A percentile compares a stretch with the other conserved stretches of the same genome.
Conservation (phyloP, 2,113 vertebrate genomes). For the Caretta caretta region DNA sequence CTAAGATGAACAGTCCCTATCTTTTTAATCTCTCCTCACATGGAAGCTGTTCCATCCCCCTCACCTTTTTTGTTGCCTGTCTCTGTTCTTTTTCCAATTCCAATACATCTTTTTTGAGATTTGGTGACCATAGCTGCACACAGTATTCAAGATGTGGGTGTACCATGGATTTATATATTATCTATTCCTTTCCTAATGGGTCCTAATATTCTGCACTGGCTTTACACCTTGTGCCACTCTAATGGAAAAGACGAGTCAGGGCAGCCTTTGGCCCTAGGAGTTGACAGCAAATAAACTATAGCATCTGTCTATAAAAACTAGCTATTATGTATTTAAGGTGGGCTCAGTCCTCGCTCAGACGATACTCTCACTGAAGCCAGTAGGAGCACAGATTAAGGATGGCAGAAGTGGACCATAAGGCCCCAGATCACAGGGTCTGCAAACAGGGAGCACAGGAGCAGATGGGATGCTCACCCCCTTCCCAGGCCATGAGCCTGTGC, state of each 20-base stretch:
- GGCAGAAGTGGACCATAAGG: neutral
- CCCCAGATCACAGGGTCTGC: neutral
- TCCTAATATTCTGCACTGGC: neutral
- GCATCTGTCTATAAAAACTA: constrained; percentile 2
- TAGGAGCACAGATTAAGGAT: neutral
- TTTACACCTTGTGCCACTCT: neutral
- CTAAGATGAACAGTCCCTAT: too few relatives aligned
- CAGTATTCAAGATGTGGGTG: too few relatives aligned
- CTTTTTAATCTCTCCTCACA: too few relatives aligned
- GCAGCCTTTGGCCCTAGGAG: constrained; percentile 27
- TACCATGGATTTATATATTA: too few relatives aligned
- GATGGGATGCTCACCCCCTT: neutral
- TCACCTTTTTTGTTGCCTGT: too few relatives aligned
- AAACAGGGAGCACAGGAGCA: neutral
- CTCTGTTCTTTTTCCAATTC: too few relatives aligned
- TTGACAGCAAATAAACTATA: neutral
- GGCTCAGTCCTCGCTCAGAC: neutral
- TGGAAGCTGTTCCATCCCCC: too few relatives aligned
- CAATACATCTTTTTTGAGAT: too few relatives aligned
- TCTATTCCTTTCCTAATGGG: too few relatives aligned
- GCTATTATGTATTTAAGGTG: neutral
- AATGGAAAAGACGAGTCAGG: constrained; percentile 13
- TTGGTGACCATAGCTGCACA: too few relatives aligned
- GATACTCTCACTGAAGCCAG: neutral
- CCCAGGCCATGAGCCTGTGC: neutral